A percentile compares a stretch with the other conserved stretches of the same genome.
phyloP scores from a whole-genome alignment of 1,140 invertebrate genomes.

The Tetramorium simillimum region DNA sequence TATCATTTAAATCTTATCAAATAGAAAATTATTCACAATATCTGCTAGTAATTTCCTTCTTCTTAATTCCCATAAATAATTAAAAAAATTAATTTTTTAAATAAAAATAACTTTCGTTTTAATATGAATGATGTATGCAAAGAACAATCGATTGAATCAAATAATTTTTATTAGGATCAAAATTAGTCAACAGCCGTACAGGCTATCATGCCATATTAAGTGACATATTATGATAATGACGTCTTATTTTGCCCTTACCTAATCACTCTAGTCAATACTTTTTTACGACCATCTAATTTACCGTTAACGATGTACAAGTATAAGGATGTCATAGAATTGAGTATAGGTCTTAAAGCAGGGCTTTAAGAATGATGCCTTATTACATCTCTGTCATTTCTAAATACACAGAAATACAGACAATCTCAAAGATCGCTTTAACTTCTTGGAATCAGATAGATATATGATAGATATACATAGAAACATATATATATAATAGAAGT shows the following conservation, averaged over 20 bases:
- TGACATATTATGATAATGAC: neutral
- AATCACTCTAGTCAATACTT: neutral
- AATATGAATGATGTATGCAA: conserved; percentile 2
- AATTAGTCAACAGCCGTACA: neutral
- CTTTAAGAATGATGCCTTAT: neutral
- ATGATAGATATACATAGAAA: too few species aligned
- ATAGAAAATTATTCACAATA: neutral
- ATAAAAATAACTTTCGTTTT: neutral
- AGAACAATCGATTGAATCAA: neutral
- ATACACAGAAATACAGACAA: neutral
- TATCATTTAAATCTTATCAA: neutral
- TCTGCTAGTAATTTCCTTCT: neutral
- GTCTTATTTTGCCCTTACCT: neutral
- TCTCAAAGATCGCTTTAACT: neutral
- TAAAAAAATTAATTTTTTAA: neutral
- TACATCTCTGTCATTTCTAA: neutral
- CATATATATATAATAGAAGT: too few species aligned
- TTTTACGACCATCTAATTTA: conserved; percentile 3
- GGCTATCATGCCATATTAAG: neutral
- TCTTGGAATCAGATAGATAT: neutral
- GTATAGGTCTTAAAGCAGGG: neutral
- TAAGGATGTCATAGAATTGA: neutral
- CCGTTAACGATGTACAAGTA: neutral
- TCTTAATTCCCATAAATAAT: neutral
- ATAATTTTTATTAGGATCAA: neutral